phyloP scores from a whole-genome alignment of 1,140 invertebrate genomes.

The Aricia agestis region DNA sequence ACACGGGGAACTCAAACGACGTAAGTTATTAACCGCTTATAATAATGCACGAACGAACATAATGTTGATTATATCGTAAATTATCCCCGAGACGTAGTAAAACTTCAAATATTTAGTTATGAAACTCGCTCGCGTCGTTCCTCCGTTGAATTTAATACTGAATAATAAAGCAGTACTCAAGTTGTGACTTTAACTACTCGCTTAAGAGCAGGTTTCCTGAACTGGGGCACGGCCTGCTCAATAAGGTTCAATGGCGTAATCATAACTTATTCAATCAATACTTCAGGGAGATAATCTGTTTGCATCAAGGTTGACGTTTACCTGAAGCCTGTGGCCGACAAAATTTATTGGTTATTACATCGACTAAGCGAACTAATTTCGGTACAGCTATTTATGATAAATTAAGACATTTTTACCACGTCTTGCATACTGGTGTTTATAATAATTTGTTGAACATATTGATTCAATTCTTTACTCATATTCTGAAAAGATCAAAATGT shows the following conservation, averaged over 20 bases:
- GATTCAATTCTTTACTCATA: too few relatives aligned
- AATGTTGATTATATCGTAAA: slow-evolving; percentile 7
- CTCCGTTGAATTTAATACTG: slow-evolving; percentile 68
- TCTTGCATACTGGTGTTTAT: too few relatives aligned
- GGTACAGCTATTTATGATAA: too few relatives aligned
- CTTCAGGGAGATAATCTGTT: slow-evolving; percentile 10
- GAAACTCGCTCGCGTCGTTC: slow-evolving; percentile 58
- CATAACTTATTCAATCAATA: slow-evolving; percentile 15
- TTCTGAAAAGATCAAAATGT: too few relatives aligned
- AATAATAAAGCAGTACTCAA: slow-evolving; percentile 71
- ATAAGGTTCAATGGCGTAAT: slow-evolving; percentile 17
- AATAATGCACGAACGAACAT: background rate
- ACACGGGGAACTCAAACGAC: background rate
- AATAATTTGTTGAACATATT: too few relatives aligned
- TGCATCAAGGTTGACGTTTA: background rate
- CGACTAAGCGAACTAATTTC: background rate
- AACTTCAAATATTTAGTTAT: slow-evolving; percentile 71
- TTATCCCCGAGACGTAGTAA: slow-evolving; percentile 38
- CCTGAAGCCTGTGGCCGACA: background rate
- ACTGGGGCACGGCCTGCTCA: slow-evolving; percentile 31
- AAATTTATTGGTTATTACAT: background rate
- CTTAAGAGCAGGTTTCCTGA: slow-evolving; percentile 59
- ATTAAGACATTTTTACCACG: too few relatives aligned
- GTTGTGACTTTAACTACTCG: slow-evolving; percentile 66
- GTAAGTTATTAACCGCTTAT: background rate